Evolutionary conservation across 2,888 invertebrate genomes (phyloP).

Genomic region (Smittia aterrima): DNA sequence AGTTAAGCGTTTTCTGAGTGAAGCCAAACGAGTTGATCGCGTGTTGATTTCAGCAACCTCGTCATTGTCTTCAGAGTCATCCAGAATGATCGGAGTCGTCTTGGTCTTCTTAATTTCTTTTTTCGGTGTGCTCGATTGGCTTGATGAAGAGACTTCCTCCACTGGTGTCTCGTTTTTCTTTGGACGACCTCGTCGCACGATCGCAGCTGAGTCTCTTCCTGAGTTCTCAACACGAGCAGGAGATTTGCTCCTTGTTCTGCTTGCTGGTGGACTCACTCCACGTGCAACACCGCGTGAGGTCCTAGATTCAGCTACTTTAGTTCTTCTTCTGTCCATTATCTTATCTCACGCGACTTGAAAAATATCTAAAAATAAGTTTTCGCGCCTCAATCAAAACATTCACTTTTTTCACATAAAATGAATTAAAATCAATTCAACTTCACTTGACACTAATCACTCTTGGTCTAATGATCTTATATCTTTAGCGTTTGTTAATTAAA

Average conservation of each 20-base stretch:
- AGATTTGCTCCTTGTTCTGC: slow-evolving; percentile 24
- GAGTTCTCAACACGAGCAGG: slow-evolving; percentile 20
- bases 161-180: slow-evolving; percentile 11
- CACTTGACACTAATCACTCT: too few species aligned
- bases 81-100: neutral
- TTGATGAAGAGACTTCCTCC: slow-evolving; percentile 25
- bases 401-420: slow-evolving; percentile 1
- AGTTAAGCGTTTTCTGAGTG: slow-evolving; percentile 5
- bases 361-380: slow-evolving; percentile 1
- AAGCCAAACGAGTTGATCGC: neutral
- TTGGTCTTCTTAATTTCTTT: neutral
- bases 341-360: neutral
- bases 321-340: slow-evolving; percentile 19
- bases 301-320: neutral
- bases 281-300: neutral
- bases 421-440: neutral
- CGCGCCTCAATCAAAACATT: slow-evolving; percentile 11
- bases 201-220: slow-evolving; percentile 21
- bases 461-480: too few species aligned
- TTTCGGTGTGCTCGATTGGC: slow-evolving; percentile 30
- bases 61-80: slow-evolving; percentile 36
- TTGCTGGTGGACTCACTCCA: slow-evolving; percentile 13
- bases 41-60: slow-evolving; percentile 16
- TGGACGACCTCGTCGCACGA: neutral
- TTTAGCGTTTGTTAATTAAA: too few species aligned